These are phyloP conservation scores for Sebastes itinus DNA, from an alignment of 2,797 vertebrate genomes.

Conservation along the genomic window DNA sequence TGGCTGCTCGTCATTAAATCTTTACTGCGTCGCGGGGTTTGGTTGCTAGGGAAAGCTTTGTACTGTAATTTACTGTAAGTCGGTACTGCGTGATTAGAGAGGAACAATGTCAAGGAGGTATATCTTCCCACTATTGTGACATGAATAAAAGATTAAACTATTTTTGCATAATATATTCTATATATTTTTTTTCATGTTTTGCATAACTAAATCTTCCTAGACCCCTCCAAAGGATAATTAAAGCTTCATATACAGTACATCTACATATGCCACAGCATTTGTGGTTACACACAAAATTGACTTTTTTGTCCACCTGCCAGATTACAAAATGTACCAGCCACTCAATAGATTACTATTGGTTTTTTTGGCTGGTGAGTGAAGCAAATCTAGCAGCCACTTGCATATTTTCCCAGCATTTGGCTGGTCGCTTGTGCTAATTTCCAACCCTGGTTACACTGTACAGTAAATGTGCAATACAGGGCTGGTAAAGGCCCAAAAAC, in stretches of 20 bases:
- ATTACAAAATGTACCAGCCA: too few relatives aligned
- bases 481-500: neutral
- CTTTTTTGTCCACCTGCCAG: too few relatives aligned
- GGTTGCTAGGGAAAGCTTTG: constrained; percentile 41
- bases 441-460: neutral
- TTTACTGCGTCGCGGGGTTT: constrained; percentile 1
- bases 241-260: constrained; percentile 1
- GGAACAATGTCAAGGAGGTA: neutral
- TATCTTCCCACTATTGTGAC: neutral
- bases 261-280: neutral
- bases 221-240: neutral
- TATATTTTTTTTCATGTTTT: neutral
- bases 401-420: too few relatives aligned
- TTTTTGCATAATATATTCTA: constrained; percentile 23
- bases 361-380: too few relatives aligned
- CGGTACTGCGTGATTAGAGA: neutral
- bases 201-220: neutral
- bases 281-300: neutral
- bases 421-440: too few relatives aligned
- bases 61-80: constrained; percentile 29
- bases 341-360: too few relatives aligned
- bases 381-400: too few relatives aligned
- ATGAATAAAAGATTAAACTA: constrained; percentile 32
- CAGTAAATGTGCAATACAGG: neutral
- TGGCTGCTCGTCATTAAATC: constrained; percentile 32